Percentiles rank a stretch among this genome's conserved stretches.
These are phyloP conservation scores for Drosophila prolongata DNA, from an alignment of 2,888 invertebrate species.

Conservation along the genomic window DNA sequence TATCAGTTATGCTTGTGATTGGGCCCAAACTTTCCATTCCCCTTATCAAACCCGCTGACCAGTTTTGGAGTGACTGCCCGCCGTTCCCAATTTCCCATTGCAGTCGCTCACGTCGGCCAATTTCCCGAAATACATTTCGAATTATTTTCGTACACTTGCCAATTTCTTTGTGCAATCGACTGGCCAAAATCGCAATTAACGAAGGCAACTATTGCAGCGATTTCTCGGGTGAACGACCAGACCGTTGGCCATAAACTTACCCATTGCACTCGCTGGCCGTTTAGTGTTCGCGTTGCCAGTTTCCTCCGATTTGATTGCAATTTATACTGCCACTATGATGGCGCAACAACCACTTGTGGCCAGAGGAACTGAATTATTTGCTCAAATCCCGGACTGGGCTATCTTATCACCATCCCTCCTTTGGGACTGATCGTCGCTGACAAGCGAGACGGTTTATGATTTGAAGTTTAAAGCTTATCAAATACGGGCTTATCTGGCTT, in stretches of 20 bases:
- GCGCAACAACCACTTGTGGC: slow-evolving; percentile 6
- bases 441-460: slow-evolving; percentile 25
- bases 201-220: slow-evolving; percentile 39
- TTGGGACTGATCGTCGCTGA: slow-evolving; percentile 16
- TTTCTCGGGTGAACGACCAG: slow-evolving; percentile 45
- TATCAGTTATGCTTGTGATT: slow-evolving; percentile 19
- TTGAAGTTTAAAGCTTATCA: slow-evolving; percentile 35
- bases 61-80: slow-evolving; percentile 31
- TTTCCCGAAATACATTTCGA: slow-evolving; percentile 49
- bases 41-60: slow-evolving; percentile 26
- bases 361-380: slow-evolving; percentile 16
- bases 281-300: slow-evolving; percentile 49
- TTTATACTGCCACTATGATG: slow-evolving; percentile 16
- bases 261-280: slow-evolving; percentile 23
- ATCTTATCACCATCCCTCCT: slow-evolving; percentile 34
- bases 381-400: slow-evolving; percentile 22
- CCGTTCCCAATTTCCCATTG: slow-evolving; percentile 33
- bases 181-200: slow-evolving; percentile 54
- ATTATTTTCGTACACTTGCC: slow-evolving; percentile 55
- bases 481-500: slow-evolving; percentile 42
- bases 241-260: slow-evolving; percentile 46
- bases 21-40: slow-evolving; percentile 12
- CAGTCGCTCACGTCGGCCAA: slow-evolving; percentile 61
- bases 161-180: slow-evolving; percentile 75
- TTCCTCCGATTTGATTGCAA: slow-evolving; percentile 41